phyloP scores from a whole-genome alignment of 2,888 invertebrate genomes.

The Sialis lutaria region DNA sequence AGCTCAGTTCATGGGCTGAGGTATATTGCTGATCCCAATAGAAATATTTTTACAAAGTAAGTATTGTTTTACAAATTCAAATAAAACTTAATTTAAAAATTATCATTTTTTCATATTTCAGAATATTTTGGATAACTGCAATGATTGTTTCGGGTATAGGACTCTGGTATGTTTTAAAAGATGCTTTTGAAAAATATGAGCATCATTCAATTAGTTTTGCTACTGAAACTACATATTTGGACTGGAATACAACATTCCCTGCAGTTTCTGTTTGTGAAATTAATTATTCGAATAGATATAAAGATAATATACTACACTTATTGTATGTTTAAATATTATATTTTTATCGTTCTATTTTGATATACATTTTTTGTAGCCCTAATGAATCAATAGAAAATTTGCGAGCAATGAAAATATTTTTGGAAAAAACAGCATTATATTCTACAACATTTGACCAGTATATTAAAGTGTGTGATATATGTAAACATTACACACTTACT shows the following conservation, averaged over 20 bases:
- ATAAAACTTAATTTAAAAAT: neutral
- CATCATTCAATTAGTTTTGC: slow-evolving; percentile 28
- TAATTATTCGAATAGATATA: neutral
- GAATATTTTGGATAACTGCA: slow-evolving; percentile 34
- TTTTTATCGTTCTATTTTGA: too few relatives aligned
- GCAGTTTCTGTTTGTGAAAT: slow-evolving; percentile 40
- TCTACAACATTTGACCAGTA: too few relatives aligned
- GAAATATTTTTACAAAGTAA: slow-evolving; percentile 16
- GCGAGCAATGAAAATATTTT: too few relatives aligned
- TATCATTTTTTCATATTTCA: slow-evolving; percentile 16
- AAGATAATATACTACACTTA: too few relatives aligned
- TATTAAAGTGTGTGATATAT: too few relatives aligned
- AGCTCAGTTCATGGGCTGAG: slow-evolving; percentile 21
- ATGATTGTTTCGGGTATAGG: slow-evolving; percentile 28
- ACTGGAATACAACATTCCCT: slow-evolving; percentile 44
- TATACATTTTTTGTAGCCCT: too few relatives aligned
- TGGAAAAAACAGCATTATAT: too few relatives aligned
- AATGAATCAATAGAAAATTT: too few relatives aligned
- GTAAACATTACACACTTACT: too few relatives aligned
- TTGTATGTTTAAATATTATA: too few relatives aligned
- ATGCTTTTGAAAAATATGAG: slow-evolving; percentile 33
- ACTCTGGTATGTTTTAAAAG: slow-evolving; percentile 27
- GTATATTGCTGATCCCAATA: slow-evolving; percentile 17
- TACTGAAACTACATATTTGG: slow-evolving; percentile 36
- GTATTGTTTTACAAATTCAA: neutral